Evolutionary conservation across 2,797 vertebrate genomes (phyloP).

Genomic region (Ibycter americanus): DNA sequence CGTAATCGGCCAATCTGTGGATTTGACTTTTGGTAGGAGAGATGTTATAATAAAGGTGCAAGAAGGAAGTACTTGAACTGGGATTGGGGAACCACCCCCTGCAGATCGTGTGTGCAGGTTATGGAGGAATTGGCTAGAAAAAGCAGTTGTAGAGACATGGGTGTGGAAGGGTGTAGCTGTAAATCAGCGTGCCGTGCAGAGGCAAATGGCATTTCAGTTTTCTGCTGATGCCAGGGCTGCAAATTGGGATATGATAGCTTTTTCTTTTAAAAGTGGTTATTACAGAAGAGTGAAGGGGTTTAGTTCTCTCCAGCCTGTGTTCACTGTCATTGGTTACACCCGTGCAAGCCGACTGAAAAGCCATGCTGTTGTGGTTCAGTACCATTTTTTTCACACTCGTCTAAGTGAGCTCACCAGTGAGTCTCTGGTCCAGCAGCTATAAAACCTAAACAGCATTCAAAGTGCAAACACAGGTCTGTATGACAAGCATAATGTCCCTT

Average conservation of each 20-base stretch:
- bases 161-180: neutral
- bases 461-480: neutral
- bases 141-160: neutral
- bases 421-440: neutral
- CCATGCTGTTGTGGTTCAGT: neutral
- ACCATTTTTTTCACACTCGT: neutral
- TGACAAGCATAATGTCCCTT: neutral
- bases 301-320: neutral
- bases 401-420: neutral
- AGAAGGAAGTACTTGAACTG: neutral
- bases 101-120: neutral
- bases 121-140: neutral
- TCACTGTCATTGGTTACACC: neutral
- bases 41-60: neutral
- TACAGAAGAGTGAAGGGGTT: neutral
- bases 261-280: neutral
- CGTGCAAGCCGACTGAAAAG: neutral
- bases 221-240: neutral
- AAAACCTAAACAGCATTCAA: rapidly evolving
- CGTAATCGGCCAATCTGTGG: rapidly evolving
- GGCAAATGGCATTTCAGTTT: neutral
- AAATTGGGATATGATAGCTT: neutral
- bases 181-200: neutral
- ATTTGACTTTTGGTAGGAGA: neutral
- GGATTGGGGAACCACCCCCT: neutral